Conservation (phyloP, 1,140 invertebrate species). For the Bombus turneri region DNA sequence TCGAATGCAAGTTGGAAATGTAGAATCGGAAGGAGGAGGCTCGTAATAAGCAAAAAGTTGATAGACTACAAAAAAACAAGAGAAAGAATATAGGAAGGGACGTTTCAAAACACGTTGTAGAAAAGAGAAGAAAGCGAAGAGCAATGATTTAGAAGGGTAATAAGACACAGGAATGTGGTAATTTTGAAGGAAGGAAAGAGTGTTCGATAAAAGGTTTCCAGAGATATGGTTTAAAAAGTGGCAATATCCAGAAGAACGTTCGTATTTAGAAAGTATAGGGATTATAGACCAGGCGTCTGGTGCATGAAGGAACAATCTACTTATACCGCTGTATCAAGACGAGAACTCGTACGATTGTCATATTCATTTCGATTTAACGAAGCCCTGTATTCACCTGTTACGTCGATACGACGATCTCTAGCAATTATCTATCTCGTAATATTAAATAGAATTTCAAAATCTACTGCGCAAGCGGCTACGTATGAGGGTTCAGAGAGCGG, state of each 20-base stretch:
- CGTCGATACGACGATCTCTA: too few relatives aligned
- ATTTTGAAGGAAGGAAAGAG: not conserved
- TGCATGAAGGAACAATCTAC: not conserved
- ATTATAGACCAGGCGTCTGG: not conserved
- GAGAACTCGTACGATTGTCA: not conserved
- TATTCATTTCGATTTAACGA: not conserved
- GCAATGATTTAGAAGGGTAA: not conserved
- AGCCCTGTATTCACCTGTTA: too few relatives aligned
- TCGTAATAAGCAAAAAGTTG: not conserved
- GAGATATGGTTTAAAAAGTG: not conserved
- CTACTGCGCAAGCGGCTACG: too few relatives aligned
- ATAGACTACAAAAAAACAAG: not conserved
- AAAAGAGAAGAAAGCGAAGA: not conserved
- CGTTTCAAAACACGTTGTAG: not conserved
- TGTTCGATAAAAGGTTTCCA: not conserved
- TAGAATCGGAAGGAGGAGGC: too few relatives aligned
- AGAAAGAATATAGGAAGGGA: not conserved
- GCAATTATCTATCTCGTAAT: not conserved
- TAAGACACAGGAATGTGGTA: not conserved
- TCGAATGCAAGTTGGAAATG: not conserved
- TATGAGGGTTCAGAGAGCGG: not conserved
- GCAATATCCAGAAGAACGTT: not conserved
- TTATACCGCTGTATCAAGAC: not conserved
- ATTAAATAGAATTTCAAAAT: not conserved
- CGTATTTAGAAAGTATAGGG: not conserved